phyloP scores from a whole-genome alignment of 2,888 invertebrate genomes.

The Papilio demoleus region DNA sequence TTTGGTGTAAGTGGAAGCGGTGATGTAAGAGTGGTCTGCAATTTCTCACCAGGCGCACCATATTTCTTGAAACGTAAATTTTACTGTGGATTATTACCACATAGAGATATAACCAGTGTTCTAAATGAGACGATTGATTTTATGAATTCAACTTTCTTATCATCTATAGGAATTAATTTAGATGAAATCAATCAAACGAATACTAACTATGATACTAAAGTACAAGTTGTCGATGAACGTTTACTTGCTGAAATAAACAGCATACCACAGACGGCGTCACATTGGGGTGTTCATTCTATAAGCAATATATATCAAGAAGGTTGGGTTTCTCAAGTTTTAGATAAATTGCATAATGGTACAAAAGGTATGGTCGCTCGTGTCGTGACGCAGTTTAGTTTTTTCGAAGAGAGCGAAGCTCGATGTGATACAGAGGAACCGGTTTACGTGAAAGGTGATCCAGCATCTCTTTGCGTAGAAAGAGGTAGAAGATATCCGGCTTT shows the following conservation, averaged over 20 bases:
- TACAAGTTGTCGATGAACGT: background rate
- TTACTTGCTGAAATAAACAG: background rate
- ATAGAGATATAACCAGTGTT: conserved; percentile 50
- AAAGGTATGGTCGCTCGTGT: conserved; percentile 60
- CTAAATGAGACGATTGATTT: conserved; percentile 45
- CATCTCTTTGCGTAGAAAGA: conserved; percentile 62
- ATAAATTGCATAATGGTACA: conserved; percentile 58
- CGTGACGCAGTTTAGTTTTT: conserved; percentile 66
- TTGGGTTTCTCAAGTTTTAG: conserved; percentile 53
- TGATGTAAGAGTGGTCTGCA: conserved; percentile 69
- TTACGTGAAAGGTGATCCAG: conserved; percentile 63
- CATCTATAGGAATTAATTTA: conserved; percentile 54
- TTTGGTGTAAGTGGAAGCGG: conserved; percentile 59
- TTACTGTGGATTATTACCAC: conserved; percentile 67
- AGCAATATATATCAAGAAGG: conserved; percentile 56
- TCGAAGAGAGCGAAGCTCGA: conserved; percentile 56
- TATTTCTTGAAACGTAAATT: conserved; percentile 61
- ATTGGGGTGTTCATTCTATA: conserved; percentile 60
- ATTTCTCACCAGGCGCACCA: conserved; percentile 74
- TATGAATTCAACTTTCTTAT: conserved; percentile 50
- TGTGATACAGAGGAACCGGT: conserved; percentile 67
- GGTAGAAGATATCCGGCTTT: conserved; percentile 62
- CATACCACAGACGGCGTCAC: conserved; percentile 19
- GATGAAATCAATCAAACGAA: conserved; percentile 34
- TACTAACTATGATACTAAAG: conserved; percentile 5